Conservation (phyloP, 1,140 invertebrate genomes). For the Drosophila cardini region DNA sequence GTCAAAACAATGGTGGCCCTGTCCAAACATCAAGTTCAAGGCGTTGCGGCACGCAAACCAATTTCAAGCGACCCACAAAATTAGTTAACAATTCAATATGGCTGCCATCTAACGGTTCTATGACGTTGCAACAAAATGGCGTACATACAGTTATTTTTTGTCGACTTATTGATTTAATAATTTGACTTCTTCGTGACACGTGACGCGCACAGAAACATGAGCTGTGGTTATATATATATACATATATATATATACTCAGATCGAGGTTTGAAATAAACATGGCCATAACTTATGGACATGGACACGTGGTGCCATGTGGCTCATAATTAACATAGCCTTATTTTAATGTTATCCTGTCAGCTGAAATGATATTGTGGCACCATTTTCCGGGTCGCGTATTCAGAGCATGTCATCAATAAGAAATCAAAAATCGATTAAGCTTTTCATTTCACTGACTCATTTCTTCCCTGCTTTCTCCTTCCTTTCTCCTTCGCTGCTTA, state of each 20-base stretch:
- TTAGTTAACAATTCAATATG: conserved; percentile 41
- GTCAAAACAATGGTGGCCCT: conserved; percentile 33
- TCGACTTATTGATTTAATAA: conserved; percentile 67
- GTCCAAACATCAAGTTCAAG: conserved; percentile 63
- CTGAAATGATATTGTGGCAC: conserved; percentile 40
- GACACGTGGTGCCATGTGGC: not conserved
- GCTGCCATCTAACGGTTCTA: conserved; percentile 12
- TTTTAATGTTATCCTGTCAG: conserved; percentile 47
- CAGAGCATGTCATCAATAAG: conserved; percentile 63
- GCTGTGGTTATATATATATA: conserved; percentile 1
- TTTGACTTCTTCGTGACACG: conserved; percentile 17
- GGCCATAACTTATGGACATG: conserved; percentile 10
- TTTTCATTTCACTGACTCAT: not conserved
- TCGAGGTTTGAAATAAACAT: conserved; percentile 24
- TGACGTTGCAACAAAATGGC: conserved; percentile 4
- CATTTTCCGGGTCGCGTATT: conserved; percentile 41
- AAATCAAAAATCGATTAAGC: conserved; percentile 81
- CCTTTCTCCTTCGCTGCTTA: not conserved
- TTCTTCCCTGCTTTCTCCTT: too few relatives aligned
- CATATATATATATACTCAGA: conserved; percentile 38
- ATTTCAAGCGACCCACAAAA: conserved; percentile 35
- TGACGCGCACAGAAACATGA: not conserved
- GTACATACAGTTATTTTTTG: conserved; percentile 4
- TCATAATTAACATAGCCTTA: conserved; percentile 55
- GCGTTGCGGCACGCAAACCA: conserved; percentile 36